Conservation (phyloP, 2,888 invertebrate genomes). For the Megalurothrips usitatus region DNA sequence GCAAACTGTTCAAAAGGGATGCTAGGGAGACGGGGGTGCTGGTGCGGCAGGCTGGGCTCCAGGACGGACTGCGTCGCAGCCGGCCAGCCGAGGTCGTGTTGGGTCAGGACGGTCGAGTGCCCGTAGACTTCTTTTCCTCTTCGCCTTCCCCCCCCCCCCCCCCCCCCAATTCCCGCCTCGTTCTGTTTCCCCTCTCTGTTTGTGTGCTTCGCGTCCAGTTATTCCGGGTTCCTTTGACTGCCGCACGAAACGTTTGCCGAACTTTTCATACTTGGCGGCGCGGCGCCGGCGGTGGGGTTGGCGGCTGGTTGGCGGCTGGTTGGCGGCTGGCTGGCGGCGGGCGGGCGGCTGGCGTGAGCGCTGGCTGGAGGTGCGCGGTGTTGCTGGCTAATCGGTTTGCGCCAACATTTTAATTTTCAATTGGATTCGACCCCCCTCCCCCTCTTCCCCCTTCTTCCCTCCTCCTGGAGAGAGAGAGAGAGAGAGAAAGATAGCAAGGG, state of each 20-base stretch:
- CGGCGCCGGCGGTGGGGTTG: too few species aligned
- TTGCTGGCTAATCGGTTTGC: not conserved
- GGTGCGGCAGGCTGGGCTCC: not conserved
- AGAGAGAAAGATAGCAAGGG: too few species aligned
- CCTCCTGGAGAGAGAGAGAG: too few species aligned
- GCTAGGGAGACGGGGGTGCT: not conserved
- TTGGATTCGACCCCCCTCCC: not conserved
- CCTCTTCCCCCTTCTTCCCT: too few species aligned
- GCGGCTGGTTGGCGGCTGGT: too few species aligned
- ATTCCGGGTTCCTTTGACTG: too few species aligned
- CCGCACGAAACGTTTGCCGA: too few species aligned
- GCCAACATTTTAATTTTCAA: constrained; percentile 10
- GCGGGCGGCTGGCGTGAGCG: not conserved
- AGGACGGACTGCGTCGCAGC: not conserved
- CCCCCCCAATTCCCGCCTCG: not conserved
- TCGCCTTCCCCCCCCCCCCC: not conserved
- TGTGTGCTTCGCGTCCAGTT: too few species aligned
- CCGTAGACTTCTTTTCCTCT: not conserved
- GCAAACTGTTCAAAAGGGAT: not conserved
- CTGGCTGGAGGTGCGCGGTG: not conserved
- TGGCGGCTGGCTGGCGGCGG: not conserved
- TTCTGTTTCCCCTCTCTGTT: not conserved
- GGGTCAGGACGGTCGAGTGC: not conserved
- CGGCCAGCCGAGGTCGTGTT: not conserved
- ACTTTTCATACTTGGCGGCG: too few species aligned